phyloP scores from a whole-genome alignment of 2,888 invertebrate species.

The Argyresthia goedartella region DNA sequence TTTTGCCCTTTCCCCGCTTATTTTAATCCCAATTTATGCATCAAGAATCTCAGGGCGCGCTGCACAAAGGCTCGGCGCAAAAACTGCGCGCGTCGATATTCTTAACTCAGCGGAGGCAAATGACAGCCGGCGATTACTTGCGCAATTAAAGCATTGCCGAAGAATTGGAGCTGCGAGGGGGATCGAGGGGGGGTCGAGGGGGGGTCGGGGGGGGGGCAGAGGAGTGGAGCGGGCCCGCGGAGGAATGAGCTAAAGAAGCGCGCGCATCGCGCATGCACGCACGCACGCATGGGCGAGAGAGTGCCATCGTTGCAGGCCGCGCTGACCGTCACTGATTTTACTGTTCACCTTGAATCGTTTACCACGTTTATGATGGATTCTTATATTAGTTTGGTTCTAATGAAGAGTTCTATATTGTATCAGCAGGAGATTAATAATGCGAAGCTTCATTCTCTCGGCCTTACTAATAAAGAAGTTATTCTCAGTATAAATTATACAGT shows the following conservation, averaged over 20 bases:
- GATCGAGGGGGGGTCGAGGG: constrained; percentile 9
- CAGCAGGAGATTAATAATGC: too few species aligned
- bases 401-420: too few species aligned
- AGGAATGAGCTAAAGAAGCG: constrained; percentile 15
- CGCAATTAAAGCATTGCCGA: constrained; percentile 24
- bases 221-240: constrained; percentile 10
- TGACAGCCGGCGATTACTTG: constrained; percentile 32
- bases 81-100: constrained; percentile 8
- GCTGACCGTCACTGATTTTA: neutral
- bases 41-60: neutral
- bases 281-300: constrained; percentile 20
- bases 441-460: too few species aligned
- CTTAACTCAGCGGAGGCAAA: constrained; percentile 34
- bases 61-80: neutral
- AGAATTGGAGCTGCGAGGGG: constrained; percentile 10
- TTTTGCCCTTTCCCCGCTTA: neutral
- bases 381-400: too few species aligned
- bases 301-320: constrained; percentile 1
- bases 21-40: constrained; percentile 2
- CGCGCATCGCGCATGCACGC: constrained; percentile 11
- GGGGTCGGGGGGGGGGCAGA: constrained; percentile 13
- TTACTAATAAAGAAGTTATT: too few species aligned
- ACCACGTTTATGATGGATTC: too few species aligned
- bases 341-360: neutral
- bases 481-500: too few species aligned